phyloP scores from a whole-genome alignment of 2,888 invertebrate species.

The Lasioglossum oenotherae region DNA sequence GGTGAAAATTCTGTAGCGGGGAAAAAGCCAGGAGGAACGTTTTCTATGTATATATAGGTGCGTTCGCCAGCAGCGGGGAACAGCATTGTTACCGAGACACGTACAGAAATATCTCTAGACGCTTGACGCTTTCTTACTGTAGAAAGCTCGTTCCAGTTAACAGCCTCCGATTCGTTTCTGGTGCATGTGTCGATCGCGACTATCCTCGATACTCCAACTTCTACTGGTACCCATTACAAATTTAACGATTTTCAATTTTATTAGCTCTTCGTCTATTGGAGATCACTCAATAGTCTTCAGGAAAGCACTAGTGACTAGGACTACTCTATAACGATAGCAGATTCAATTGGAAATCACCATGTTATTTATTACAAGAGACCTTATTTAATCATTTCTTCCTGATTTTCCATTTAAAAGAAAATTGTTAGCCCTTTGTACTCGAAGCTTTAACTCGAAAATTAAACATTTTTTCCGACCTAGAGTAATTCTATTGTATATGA shows the following conservation, averaged over 20 bases:
- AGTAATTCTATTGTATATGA: no score
- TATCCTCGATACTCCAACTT: background rate
- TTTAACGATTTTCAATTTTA: constrained; percentile 8
- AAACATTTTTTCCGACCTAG: no score
- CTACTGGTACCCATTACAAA: background rate
- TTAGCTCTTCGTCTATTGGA: background rate
- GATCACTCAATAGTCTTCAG: background rate
- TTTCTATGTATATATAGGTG: constrained; percentile 42
- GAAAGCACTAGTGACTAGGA: background rate
- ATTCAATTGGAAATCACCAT: background rate
- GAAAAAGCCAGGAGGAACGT: constrained; percentile 59
- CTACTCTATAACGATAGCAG: background rate
- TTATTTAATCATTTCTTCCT: background rate
- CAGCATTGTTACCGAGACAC: constrained; percentile 26
- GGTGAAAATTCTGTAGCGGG: constrained; percentile 70
- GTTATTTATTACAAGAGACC: background rate
- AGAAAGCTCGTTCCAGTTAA: constrained; percentile 37
- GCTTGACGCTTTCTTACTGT: constrained; percentile 27
- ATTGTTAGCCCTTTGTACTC: background rate
- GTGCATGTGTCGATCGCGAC: background rate
- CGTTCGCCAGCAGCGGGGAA: constrained; percentile 13
- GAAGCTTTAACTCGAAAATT: no score
- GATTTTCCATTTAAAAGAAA: background rate
- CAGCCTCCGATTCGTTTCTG: constrained; percentile 30
- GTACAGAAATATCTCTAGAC: constrained; percentile 46